phyloP scores from a whole-genome alignment of 1,140 invertebrate species.

The Lucilia cuprina region DNA sequence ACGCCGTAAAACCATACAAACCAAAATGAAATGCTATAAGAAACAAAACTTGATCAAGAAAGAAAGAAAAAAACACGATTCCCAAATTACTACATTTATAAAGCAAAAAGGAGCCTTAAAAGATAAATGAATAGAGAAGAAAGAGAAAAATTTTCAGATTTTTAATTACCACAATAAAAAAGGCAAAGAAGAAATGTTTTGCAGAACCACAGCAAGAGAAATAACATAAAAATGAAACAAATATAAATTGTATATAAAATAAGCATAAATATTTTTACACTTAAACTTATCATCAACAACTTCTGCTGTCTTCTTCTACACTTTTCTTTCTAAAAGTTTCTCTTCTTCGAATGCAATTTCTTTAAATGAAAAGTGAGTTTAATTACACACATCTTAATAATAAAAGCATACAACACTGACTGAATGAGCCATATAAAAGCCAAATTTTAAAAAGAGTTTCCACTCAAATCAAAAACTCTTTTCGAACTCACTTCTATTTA shows the following conservation, averaged over 20 bases:
- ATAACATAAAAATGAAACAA: not conserved
- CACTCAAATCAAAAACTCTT: not conserved
- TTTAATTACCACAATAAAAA: not conserved
- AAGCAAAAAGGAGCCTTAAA: not conserved
- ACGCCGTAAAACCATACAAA: not conserved
- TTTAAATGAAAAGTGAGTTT: not conserved
- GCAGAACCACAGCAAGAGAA: not conserved
- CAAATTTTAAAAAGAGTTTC: slow-evolving; percentile 3
- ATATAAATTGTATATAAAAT: not conserved
- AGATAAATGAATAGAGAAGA: not conserved
- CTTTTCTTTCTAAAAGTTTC: not conserved
- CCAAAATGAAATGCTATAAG: slow-evolving; percentile 1
- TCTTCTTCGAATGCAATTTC: not conserved
- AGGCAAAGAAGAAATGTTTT: not conserved
- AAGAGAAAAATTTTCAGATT: too few relatives aligned
- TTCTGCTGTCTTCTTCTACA: not conserved
- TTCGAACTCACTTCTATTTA: not conserved
- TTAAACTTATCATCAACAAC: too few relatives aligned
- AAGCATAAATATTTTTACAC: not conserved
- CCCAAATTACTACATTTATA: too few relatives aligned
- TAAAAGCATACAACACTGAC: slow-evolving; percentile 37
- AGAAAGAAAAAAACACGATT: not conserved
- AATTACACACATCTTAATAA: too few relatives aligned
- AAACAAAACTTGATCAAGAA: slow-evolving; percentile 11
- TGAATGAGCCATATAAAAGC: slow-evolving; percentile 38